Base-by-base conservation (phyloP, 2,797 vertebrate genomes). In the Gymnocypris eckloni region DNA sequence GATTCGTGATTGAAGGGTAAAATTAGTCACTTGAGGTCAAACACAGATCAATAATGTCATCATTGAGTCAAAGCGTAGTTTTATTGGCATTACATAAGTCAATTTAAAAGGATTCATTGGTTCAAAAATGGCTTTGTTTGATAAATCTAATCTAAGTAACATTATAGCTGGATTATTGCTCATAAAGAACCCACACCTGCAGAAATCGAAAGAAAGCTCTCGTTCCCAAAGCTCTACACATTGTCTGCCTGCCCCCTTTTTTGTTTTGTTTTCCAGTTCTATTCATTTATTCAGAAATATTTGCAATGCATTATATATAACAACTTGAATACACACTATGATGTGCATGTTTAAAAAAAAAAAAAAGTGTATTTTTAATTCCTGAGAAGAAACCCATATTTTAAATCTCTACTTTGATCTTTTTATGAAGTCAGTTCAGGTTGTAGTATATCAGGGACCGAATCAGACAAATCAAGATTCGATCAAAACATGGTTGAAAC, bases 1-100 rank as follows among this genome's bases (percentile, higher is more conserved):
- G 28, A 71, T 28, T 15, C 33, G 70, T 75, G 64, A 82, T 81
- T 86, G 81, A 87, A 84, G 71, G 76, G 77, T 77, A 90, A 82
- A 70, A 70, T 52, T 25, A 86, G 72, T 37, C 54, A 50, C 64
- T 9, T 66, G 70, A 70, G 84, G 86, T 89, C 82, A 88, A 73
- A 61, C 66, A 33, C 56, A 72, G 59, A 76, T 73, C 12, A 2
- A 10, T 66, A 22, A 45, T 28, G 66, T 80, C 71, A 86, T 81
- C 59, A 82, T 45, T 41, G 39, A 45, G 45, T 70, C 61, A 59
- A 72, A 28, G 25, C 25, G 13, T 11, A 18, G 20, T n/a, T 78
- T 37, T 33, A 67, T n/a, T 87, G 81, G 10, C 15, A 43, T 10
- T 56, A 70, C 25, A 4, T 10, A 67, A 77, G 20, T 13, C 48